These are phyloP conservation scores for Candoia aspera DNA, from an alignment of 2,113 vertebrate species.

Conservation along the genomic window DNA sequence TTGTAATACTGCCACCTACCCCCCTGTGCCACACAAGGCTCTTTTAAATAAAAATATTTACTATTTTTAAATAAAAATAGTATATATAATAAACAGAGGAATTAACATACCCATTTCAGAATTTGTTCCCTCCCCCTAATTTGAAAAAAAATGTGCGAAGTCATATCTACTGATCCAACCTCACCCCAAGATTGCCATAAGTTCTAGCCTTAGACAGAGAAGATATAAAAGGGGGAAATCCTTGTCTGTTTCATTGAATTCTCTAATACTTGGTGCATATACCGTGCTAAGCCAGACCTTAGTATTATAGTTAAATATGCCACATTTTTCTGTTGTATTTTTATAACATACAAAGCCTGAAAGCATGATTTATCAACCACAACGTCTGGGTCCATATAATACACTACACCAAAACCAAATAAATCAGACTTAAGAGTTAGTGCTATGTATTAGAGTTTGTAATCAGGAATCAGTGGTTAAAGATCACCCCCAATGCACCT, in stretches of 20 bases:
- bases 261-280: not conserved
- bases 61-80: conserved; percentile 3
- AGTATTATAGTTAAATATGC: not conserved
- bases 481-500: not conserved
- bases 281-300: not conserved
- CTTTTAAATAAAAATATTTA: no score
- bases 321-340: not conserved
- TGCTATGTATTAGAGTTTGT: not conserved
- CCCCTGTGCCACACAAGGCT: no score
- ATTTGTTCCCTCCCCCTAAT: not conserved
- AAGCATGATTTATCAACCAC: not conserved
- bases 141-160: not conserved
- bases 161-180: not conserved
- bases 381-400: not conserved
- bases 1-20: no score
- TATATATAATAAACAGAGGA: not conserved
- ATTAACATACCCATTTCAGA: not conserved
- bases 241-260: not conserved
- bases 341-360: not conserved
- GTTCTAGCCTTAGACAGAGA: not conserved
- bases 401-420: not conserved
- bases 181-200: not conserved
- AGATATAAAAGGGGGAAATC: not conserved
- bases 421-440: not conserved
- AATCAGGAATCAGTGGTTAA: not conserved